phyloP scores from a whole-genome alignment of 2,797 vertebrate species.

The Trachurus trachurus region DNA sequence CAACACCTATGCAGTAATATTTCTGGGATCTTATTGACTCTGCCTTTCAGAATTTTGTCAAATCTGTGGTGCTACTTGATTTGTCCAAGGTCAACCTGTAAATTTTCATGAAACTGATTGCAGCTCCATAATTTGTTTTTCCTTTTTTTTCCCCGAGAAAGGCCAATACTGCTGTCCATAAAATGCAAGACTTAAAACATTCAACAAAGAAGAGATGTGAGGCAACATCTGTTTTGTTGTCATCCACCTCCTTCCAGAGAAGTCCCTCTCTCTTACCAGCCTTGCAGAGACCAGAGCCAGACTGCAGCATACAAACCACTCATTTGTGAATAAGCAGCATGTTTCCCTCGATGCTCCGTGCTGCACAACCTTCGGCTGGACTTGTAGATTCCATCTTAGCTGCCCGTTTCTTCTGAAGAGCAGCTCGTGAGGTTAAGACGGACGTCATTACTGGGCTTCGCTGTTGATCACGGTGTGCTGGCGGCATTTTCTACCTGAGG shows the following conservation, averaged over 20 bases:
- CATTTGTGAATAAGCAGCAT: slow-evolving; percentile 22
- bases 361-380: background rate
- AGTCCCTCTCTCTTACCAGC: slow-evolving; percentile 85
- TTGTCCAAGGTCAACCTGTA: slow-evolving; percentile 14
- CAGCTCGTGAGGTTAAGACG: slow-evolving; percentile 15
- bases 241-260: slow-evolving; percentile 70
- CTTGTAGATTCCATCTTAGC: slow-evolving; percentile 12
- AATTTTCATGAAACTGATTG: slow-evolving; percentile 28
- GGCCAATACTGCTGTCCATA: slow-evolving; percentile 45
- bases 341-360: slow-evolving; percentile 15
- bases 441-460: background rate
- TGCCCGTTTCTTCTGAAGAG: slow-evolving; percentile 31
- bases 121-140: slow-evolving; percentile 6
- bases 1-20: slow-evolving; percentile 1
- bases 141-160: slow-evolving; percentile 31
- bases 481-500: slow-evolving; percentile 46
- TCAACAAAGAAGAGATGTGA: slow-evolving; percentile 32
- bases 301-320: slow-evolving; percentile 85
- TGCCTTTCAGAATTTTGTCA: slow-evolving; percentile 15
- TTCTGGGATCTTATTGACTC: background rate
- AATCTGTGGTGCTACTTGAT: slow-evolving; percentile 24
- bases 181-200: slow-evolving; percentile 13
- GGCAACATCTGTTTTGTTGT: slow-evolving; percentile 48
- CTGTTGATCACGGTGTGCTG: slow-evolving; percentile 5
- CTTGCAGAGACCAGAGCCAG: slow-evolving; percentile 57